phyloP scores from a whole-genome alignment of 2,888 invertebrate species.

The Anoncus sp. region DNA sequence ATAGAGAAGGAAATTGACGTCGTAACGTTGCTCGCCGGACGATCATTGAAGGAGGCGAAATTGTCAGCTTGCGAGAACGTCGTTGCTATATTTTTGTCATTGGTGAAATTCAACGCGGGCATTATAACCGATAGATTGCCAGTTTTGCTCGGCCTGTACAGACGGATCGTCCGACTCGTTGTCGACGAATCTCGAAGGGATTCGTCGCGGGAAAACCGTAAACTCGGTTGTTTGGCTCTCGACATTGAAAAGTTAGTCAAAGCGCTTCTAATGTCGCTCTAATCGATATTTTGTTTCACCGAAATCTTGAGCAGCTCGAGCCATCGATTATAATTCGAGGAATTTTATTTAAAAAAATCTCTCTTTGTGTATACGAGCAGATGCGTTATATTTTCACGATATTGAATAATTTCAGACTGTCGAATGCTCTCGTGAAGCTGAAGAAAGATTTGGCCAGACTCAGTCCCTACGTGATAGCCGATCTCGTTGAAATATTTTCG shows the following conservation, averaged over 20 bases:
- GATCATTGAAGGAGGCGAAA: slow-evolving; percentile 68
- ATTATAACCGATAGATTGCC: slow-evolving; percentile 75
- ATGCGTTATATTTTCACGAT: background rate
- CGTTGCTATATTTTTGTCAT: slow-evolving; percentile 70
- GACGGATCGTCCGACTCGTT: slow-evolving; percentile 68
- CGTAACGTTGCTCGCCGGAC: slow-evolving; percentile 68
- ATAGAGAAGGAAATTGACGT: slow-evolving; percentile 72
- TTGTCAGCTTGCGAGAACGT: slow-evolving; percentile 70
- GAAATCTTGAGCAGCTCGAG: too few species aligned
- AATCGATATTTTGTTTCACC: too few species aligned
- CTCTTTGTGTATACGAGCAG: too few species aligned
- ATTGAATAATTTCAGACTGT: slow-evolving; percentile 54
- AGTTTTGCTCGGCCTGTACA: slow-evolving; percentile 72
- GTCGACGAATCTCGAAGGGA: slow-evolving; percentile 70
- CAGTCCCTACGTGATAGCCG: slow-evolving; percentile 77
- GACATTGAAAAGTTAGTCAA: slow-evolving; percentile 79
- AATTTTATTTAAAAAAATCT: too few species aligned
- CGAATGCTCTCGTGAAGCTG: slow-evolving; percentile 72
- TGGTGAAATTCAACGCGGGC: slow-evolving; percentile 71
- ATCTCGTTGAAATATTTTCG: slow-evolving; percentile 75
- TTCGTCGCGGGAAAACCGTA: slow-evolving; percentile 65
- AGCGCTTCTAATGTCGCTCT: too few species aligned
- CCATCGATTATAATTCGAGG: too few species aligned
- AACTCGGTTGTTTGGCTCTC: slow-evolving; percentile 71
- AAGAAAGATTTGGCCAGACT: slow-evolving; percentile 76